These are phyloP conservation scores for Copidosoma aretas DNA, from an alignment of 2,888 invertebrate genomes.

Conservation along the genomic window DNA sequence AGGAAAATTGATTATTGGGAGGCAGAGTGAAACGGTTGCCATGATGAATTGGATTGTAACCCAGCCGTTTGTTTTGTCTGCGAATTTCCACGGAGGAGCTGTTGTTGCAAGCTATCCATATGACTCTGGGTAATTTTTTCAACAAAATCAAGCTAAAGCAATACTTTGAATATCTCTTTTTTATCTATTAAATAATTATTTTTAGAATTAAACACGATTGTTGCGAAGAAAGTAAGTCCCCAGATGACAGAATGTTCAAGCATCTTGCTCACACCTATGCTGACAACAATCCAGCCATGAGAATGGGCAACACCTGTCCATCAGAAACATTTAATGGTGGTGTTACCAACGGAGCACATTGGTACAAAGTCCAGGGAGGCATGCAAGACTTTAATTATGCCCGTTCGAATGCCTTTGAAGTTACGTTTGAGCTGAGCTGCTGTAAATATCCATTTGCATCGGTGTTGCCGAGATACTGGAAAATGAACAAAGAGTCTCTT, in stretches of 20 bases:
- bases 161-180: not conserved
- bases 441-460: conserved; percentile 86
- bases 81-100: conserved; percentile 95
- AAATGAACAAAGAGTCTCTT: conserved; percentile 83
- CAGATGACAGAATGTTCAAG: conserved; percentile 83
- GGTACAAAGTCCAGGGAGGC: conserved; percentile 78
- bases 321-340: conserved; percentile 79
- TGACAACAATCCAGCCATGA: conserved; percentile 77
- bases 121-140: conserved; percentile 73
- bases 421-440: conserved; percentile 96
- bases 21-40: conserved; percentile 88
- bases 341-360: conserved; percentile 89
- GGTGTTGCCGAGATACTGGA: conserved; percentile 81
- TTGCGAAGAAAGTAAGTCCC: conserved; percentile 77
- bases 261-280: conserved; percentile 81
- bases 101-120: conserved; percentile 98
- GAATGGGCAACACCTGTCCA: conserved; percentile 74
- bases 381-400: conserved; percentile 99
- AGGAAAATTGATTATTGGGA: conserved; percentile 66
- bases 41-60: conserved; percentile 88
- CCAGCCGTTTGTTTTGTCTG: conserved; percentile 90
- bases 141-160: not conserved
- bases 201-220: conserved; percentile 68
- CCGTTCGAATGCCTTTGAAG: conserved; percentile 93
- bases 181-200: conserved; percentile 6